Evolutionary conservation across 2,888 invertebrate species (phyloP).

Genomic region (Drosophila falleni): DNA sequence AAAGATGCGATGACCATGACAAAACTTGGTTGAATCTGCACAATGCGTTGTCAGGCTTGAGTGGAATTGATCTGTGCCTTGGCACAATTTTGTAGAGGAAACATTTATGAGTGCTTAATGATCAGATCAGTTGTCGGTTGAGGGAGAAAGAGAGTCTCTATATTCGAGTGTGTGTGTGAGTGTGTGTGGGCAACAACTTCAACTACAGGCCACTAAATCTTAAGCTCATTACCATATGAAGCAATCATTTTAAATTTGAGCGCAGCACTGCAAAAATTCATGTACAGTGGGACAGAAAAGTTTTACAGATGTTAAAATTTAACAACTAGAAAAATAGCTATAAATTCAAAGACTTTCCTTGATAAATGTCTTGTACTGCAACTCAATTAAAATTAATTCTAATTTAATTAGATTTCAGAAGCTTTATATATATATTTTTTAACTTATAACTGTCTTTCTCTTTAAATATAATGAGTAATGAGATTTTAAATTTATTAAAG

Average conservation of each 20-base stretch:
- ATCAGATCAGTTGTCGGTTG: slow-evolving; percentile 16
- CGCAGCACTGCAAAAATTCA: background rate
- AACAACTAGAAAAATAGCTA: background rate
- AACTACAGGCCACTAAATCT: slow-evolving; percentile 42
- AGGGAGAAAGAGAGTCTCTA: background rate
- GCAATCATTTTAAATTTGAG: slow-evolving; percentile 54
- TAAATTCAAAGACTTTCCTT: background rate
- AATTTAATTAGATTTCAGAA: too few relatives aligned
- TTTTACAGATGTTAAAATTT: background rate
- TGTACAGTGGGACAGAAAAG: slow-evolving; percentile 20
- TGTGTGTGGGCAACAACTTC: slow-evolving; percentile 8
- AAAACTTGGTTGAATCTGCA: slow-evolving; percentile 14
- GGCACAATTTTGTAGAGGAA: slow-evolving; percentile 52
- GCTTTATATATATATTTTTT: too few relatives aligned
- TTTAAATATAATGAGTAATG: too few relatives aligned
- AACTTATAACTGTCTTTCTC: too few relatives aligned
- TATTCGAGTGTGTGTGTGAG: slow-evolving; percentile 1
- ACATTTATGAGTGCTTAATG: slow-evolving; percentile 49
- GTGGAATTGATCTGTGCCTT: slow-evolving; percentile 44
- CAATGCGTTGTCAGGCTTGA: slow-evolving; percentile 45
- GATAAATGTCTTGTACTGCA: too few relatives aligned
- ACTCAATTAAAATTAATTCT: too few relatives aligned
- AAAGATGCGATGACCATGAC: slow-evolving; percentile 38
- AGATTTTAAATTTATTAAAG: too few relatives aligned
- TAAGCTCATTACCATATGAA: slow-evolving; percentile 68